Evolutionary conservation across 2,888 invertebrate genomes (phyloP).

Genomic region (Cephus sareptanus): DNA sequence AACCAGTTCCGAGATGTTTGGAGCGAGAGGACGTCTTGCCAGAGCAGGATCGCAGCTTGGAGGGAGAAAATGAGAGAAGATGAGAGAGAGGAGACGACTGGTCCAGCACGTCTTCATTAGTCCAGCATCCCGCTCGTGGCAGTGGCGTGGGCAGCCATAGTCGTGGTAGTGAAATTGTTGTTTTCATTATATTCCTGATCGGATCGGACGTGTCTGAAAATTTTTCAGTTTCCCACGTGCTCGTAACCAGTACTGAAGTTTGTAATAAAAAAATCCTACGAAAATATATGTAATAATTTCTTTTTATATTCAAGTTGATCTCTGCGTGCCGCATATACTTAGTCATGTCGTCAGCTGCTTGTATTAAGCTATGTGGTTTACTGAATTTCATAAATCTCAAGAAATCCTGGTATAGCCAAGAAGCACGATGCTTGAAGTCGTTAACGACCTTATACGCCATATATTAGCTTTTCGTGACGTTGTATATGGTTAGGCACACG

Average conservation of each 20-base stretch:
- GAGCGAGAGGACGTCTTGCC: conserved; percentile 34
- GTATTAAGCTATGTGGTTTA: not conserved
- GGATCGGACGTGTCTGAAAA: not conserved
- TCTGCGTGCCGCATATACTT: not conserved
- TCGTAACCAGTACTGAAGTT: not conserved
- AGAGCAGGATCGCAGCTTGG: not conserved
- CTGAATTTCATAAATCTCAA: not conserved
- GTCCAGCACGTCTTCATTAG: conserved; percentile 47
- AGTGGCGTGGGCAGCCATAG: conserved; percentile 38
- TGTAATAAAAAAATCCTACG: not conserved
- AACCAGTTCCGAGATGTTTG: conserved; percentile 42
- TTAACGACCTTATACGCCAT: not conserved
- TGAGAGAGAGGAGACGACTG: conserved; percentile 28
- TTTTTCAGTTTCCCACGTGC: not conserved
- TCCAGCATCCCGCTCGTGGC: conserved; percentile 38
- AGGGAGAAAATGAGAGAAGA: conserved; percentile 17
- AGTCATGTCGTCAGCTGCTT: not conserved
- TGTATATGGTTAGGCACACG: conserved; percentile 9
- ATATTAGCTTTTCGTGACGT: not conserved
- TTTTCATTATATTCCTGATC: not conserved
- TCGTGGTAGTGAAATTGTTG: conserved; percentile 19
- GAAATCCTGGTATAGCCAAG: not conserved
- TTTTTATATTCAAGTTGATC: not conserved
- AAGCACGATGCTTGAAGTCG: not conserved
- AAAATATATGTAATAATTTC: not conserved